Percentiles rank a stretch among this genome's conserved stretches.
Conservation (phyloP, 2,797 vertebrate genomes). For the Cygnus olor region DNA sequence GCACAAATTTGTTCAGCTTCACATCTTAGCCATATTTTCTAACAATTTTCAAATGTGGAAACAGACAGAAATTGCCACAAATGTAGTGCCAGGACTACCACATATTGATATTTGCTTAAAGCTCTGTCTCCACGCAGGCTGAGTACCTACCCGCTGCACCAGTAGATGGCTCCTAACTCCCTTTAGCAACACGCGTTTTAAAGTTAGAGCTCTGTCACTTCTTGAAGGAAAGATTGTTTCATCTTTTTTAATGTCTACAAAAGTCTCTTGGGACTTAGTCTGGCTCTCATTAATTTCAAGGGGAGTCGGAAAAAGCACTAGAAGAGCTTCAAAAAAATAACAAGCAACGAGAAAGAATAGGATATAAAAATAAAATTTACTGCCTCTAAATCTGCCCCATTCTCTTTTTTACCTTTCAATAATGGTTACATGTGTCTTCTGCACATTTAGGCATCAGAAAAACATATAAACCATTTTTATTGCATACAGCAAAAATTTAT, state of each 20-base stretch:
- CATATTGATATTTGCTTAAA: background rate
- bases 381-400: slow-evolving; percentile 13
- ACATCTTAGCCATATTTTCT: background rate
- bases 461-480: slow-evolving; percentile 67
- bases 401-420: slow-evolving; percentile 54
- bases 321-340: slow-evolving; percentile 41
- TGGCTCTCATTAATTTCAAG: slow-evolving; percentile 18
- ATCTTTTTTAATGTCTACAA: background rate
- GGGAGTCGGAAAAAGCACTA: background rate
- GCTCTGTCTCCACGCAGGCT: background rate
- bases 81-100: fast-evolving
- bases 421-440: slow-evolving; percentile 18
- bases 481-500: slow-evolving; percentile 36
- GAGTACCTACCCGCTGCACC: background rate
- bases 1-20: background rate
- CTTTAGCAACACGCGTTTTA: background rate
- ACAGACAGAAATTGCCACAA: background rate
- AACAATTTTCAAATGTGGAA: background rate
- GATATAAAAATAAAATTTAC: slow-evolving; percentile 62
- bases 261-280: background rate
- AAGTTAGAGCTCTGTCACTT: background rate
- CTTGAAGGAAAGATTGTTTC: background rate
- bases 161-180: background rate
- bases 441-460: slow-evolving; percentile 50
- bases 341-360: slow-evolving; percentile 18